A percentile compares a stretch with the other conserved stretches of the same genome.
phyloP scores from a whole-genome alignment of 2,797 vertebrate species.

The Cirrhinus molitorella region DNA sequence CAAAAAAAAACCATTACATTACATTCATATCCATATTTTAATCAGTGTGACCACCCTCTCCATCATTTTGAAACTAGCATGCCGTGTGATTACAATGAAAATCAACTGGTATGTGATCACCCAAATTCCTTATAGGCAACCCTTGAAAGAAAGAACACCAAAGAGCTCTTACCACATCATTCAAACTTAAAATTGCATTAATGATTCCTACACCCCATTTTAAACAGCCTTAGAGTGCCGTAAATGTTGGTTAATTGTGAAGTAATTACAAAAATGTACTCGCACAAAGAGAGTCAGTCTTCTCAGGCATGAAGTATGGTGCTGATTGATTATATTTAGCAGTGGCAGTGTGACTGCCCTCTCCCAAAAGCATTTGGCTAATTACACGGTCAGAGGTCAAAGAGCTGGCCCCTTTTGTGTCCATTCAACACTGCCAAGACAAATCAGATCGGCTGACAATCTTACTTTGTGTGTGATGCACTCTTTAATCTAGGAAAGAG shows the following conservation, averaged over 20 bases:
- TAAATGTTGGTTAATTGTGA: constrained; percentile 51
- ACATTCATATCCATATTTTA: not conserved
- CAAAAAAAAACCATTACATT: not conserved
- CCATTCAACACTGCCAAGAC: constrained; percentile 53
- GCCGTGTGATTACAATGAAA: not conserved
- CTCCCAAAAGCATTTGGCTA: constrained; percentile 66
- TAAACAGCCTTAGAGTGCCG: constrained; percentile 28
- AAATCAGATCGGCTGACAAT: constrained; percentile 60
- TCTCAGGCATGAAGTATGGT: constrained; percentile 64
- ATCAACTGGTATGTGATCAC: not conserved
- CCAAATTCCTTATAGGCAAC: not conserved
- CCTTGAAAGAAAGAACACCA: constrained; percentile 9
- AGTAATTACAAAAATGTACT: constrained; percentile 67
- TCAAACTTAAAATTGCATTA: constrained; percentile 19
- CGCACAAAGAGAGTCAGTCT: constrained; percentile 60
- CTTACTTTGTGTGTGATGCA: constrained; percentile 35
- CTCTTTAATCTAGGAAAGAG: constrained; percentile 49
- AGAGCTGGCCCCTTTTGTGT: constrained; percentile 53
- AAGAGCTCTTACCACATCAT: constrained; percentile 16
- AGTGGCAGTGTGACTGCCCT: constrained; percentile 39
- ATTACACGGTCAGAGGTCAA: constrained; percentile 72
- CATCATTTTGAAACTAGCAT: not conserved
- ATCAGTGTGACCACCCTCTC: not conserved
- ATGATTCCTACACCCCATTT: constrained; percentile 20
- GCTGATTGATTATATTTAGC: constrained; percentile 71